A percentile compares a stretch with the other conserved stretches of the same genome.
Evolutionary conservation across 2,888 invertebrate genomes (phyloP).

Genomic region (Therioaphis trifolii): DNA sequence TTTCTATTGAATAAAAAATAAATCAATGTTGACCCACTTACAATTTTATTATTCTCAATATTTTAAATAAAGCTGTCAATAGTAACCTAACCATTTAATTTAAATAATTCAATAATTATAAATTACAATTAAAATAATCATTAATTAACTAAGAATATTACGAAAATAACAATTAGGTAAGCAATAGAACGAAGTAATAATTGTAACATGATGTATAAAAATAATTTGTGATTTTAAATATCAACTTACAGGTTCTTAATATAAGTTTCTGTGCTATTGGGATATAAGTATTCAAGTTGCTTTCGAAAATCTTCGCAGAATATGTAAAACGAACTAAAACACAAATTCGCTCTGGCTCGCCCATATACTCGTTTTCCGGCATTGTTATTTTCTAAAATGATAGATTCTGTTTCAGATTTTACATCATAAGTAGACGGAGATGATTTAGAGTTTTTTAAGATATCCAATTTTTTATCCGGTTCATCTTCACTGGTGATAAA

Average conservation of each 20-base stretch:
- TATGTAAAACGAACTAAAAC: constrained; percentile 49
- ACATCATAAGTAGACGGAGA: background rate
- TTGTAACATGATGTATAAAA: too few relatives aligned
- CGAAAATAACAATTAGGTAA: too few relatives aligned
- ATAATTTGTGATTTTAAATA: background rate
- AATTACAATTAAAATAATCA: too few relatives aligned
- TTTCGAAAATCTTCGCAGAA: constrained; percentile 52
- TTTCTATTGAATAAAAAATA: too few relatives aligned
- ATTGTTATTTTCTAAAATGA: background rate
- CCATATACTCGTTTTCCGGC: constrained; percentile 42
- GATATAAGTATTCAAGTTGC: constrained; percentile 19
- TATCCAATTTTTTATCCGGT: background rate
- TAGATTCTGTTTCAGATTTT: background rate
- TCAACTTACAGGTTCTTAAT: constrained; percentile 35
- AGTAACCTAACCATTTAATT: too few relatives aligned
- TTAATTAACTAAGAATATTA: too few relatives aligned
- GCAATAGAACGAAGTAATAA: too few relatives aligned
- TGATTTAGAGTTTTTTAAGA: background rate
- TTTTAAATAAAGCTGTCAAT: too few relatives aligned
- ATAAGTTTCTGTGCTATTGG: constrained; percentile 18
- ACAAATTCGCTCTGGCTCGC: constrained; percentile 39
- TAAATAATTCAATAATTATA: too few relatives aligned
- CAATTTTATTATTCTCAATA: too few relatives aligned
- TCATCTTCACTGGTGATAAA: constrained; percentile 21
- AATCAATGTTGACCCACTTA: too few relatives aligned